Evolutionary conservation across 2,797 vertebrate species (phyloP), one percentile per base, ranked within the genome.

Genomic region (Chrosomus eos): DNA sequence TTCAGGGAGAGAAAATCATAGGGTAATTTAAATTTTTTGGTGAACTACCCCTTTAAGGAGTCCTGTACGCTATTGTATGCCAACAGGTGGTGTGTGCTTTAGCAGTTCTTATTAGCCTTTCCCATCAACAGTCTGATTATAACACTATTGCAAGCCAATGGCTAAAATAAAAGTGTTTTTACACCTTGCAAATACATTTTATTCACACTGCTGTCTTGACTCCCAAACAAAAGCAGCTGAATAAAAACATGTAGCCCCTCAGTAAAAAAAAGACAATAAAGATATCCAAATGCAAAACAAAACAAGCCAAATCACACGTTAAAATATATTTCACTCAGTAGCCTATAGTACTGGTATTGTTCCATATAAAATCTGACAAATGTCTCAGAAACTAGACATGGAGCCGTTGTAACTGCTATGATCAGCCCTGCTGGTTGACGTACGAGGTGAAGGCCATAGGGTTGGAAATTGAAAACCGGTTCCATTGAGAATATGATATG

Each of bases 11-110:
- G 16, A 48, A 48, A 48, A 48, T 48, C 16, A 48, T 48, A 16
- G 45, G 45, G 45, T 48, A 18, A 48, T 48, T 48, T 5, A 5
- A 0, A 2, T 6, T 48, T 18, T 48, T 2, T 14, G 45, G 45
- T 48, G 1, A 18, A 48, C 16, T 48, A 48, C 18, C 45, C 45
- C 45, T 48, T 18, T 48, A 58, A 28, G 40, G 16, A n/a, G 75
- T 33, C 26, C 67, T 28, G 66, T 26, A 9, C 45, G 79, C 91
- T 91, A 90, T 92, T 23, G 89, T 90, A 93, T 90, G 93, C 93
- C 93, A 95, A 95, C 95, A 94, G 94, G 94, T 95, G 94, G 95
- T 93, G 94, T 93, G 94, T 94, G 89, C 91, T 94, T 95, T 93
- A 93, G 92, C 93, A 90, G 92, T 90, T 91, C 89, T 87, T 89